Evolutionary conservation across 1,140 invertebrate species (phyloP).

Genomic region (Rhopalosiphum padi): DNA sequence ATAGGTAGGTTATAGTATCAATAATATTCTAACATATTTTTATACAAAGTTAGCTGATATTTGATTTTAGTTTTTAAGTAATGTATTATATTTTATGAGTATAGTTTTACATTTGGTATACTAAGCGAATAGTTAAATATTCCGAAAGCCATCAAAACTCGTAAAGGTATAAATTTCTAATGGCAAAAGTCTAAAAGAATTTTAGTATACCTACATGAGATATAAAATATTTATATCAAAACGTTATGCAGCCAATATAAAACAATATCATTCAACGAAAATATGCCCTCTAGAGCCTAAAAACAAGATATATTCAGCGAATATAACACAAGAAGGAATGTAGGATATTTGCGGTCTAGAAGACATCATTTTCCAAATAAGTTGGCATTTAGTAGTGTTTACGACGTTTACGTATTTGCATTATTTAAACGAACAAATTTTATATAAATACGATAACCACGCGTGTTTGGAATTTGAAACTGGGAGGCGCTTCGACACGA

Average conservation of each 20-base stretch:
- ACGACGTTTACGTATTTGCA: too few species aligned
- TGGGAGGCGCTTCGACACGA: too few species aligned
- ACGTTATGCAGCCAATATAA: neutral
- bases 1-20: neutral
- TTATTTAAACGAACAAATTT: too few species aligned
- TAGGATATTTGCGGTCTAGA: too few species aligned
- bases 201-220: neutral
- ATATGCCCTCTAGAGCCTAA: neutral
- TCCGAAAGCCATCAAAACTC: neutral
- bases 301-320: too few species aligned
- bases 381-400: too few species aligned
- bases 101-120: neutral
- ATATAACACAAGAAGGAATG: too few species aligned
- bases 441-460: too few species aligned
- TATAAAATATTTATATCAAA: conserved; percentile 20
- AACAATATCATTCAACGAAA: neutral
- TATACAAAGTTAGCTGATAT: neutral
- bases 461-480: too few species aligned
- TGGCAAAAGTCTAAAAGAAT: neutral
- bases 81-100: neutral
- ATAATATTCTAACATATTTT: neutral
- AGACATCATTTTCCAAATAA: too few species aligned
- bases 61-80: neutral
- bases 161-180: conserved; percentile 18
- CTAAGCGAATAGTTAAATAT: neutral